These are phyloP conservation scores for Nematostella vectensis DNA, from an alignment of 92 coral and sea anemone genomes.

Conservation along the genomic window DNA sequence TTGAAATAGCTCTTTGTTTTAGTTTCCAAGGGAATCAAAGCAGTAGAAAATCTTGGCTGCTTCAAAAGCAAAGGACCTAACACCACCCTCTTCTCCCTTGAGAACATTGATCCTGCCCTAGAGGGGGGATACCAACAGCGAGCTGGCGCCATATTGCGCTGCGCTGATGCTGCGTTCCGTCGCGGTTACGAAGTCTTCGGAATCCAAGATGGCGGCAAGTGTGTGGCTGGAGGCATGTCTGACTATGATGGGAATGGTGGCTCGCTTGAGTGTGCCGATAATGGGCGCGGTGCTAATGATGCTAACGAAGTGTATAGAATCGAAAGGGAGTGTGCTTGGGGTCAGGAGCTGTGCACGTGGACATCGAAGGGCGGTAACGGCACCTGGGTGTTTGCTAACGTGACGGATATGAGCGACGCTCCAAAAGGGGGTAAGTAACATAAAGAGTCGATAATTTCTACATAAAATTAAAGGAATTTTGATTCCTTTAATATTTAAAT, in stretches of 20 bases:
- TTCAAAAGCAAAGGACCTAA: constrained; percentile 11
- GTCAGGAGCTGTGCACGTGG: no score
- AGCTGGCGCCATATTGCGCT: constrained; percentile 39
- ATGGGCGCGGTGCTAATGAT: constrained; percentile 41
- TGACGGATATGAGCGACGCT: no score
- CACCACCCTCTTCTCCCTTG: constrained; percentile 28
- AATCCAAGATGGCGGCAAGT: constrained; percentile 45
- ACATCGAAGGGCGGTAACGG: no score
- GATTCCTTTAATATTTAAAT: no score
- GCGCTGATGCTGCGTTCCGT: constrained; percentile 35
- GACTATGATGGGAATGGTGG: no score
- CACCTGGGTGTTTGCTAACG: no score
- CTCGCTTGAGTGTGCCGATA: constrained; percentile 21
- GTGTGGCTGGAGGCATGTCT: constrained; percentile 20
- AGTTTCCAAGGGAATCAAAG: constrained; percentile 8
- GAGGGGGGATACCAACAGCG: constrained; percentile 39
- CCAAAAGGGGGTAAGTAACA: no score
- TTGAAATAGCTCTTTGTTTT: no score
- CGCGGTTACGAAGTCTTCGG: constrained; percentile 32
- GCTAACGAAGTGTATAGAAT: constrained; percentile 41
- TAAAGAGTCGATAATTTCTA: no score
- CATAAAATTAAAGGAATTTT: no score
- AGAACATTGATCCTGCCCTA: constrained; percentile 20
- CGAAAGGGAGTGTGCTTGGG: no score
- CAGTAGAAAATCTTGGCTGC: constrained; percentile 28